Percentiles rank a stretch among this genome's conserved stretches.
Conservation (phyloP, 2,113 vertebrate genomes). For the Axis porcinus region DNA sequence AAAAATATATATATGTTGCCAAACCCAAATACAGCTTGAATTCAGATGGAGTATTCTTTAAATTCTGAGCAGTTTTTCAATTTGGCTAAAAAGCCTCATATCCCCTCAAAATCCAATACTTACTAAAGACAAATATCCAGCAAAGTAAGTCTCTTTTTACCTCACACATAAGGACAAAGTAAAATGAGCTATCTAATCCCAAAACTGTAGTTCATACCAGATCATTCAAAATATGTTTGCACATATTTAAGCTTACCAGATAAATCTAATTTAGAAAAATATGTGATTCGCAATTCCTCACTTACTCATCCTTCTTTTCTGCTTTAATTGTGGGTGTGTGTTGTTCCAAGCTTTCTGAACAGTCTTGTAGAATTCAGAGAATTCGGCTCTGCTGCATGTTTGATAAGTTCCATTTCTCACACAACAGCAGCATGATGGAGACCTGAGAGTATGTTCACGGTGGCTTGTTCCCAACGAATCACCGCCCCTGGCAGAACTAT, state of each 20-base stretch:
- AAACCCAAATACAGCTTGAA: constrained; percentile 58
- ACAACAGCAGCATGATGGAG: background rate
- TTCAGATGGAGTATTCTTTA: constrained; percentile 37
- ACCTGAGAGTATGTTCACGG: background rate
- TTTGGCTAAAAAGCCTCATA: constrained; percentile 35
- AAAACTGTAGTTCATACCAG: constrained; percentile 62
- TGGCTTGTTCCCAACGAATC: background rate
- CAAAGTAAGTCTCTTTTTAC: constrained; percentile 40
- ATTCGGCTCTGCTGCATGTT: background rate
- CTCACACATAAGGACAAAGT: constrained; percentile 25
- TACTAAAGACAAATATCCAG: constrained; percentile 38
- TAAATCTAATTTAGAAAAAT: constrained; percentile 62
- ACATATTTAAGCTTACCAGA: constrained; percentile 52
- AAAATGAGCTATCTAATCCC: constrained; percentile 44
- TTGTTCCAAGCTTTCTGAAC: background rate
- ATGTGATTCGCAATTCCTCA: constrained; percentile 8
- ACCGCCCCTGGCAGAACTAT: background rate
- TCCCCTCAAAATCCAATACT: constrained; percentile 37
- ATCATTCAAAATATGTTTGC: constrained; percentile 45
- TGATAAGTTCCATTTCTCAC: background rate
- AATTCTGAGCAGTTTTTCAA: constrained; percentile 55
- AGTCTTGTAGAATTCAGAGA: background rate
- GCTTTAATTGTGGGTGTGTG: background rate
- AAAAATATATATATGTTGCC: background rate
- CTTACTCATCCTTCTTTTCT: constrained; percentile 47